Evolutionary conservation across 2,113 vertebrate species (phyloP).

Genomic region (Noctilio leporinus): DNA sequence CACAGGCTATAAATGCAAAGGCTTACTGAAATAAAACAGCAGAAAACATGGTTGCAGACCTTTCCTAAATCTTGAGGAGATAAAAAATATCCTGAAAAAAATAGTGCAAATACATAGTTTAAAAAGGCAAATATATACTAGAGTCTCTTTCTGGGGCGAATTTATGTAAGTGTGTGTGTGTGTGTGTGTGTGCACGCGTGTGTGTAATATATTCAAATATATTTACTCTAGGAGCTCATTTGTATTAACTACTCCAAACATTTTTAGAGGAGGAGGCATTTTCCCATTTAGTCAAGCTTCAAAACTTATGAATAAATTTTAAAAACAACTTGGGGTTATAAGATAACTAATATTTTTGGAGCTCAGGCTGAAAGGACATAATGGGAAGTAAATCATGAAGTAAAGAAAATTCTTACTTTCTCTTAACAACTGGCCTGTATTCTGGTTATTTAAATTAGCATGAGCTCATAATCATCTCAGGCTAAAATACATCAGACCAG

Average conservation of each 20-base stretch:
- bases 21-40: neutral
- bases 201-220: neutral
- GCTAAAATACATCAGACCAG: neutral
- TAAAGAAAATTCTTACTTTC: slow-evolving; percentile 25
- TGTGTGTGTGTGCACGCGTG: neutral
- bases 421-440: neutral
- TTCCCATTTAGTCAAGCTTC: slow-evolving; percentile 42
- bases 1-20: neutral
- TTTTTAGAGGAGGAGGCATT: slow-evolving; percentile 41
- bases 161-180: neutral
- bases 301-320: slow-evolving; percentile 41
- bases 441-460: neutral
- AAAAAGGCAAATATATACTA: neutral
- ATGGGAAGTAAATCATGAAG: slow-evolving; percentile 5
- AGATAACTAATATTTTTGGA: slow-evolving; percentile 34
- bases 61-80: neutral
- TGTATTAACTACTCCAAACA: slow-evolving; percentile 22
- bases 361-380: neutral
- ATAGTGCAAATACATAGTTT: neutral
- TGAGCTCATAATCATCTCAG: neutral
- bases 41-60: neutral
- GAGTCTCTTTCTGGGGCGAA: neutral
- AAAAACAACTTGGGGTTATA: slow-evolving; percentile 27
- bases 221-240: slow-evolving; percentile 12
- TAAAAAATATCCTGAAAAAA: slow-evolving; percentile 28